Conservation (phyloP, 2,888 invertebrate species). For the Melipona bicolor region DNA sequence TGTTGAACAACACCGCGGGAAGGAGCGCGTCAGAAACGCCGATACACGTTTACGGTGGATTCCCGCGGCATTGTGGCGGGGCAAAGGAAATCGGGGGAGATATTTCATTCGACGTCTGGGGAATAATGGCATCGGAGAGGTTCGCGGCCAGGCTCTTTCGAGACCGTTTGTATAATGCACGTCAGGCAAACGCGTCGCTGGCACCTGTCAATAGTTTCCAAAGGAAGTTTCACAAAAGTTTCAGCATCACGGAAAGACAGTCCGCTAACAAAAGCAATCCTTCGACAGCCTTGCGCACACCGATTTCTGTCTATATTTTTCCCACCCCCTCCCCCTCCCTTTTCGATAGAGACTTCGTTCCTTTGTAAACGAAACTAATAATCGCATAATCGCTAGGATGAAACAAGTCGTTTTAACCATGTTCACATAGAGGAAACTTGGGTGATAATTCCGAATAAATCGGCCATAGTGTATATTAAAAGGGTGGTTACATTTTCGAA, state of each 20-base stretch:
- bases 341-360: not conserved
- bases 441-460: too few species aligned
- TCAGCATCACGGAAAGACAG: conserved; percentile 42
- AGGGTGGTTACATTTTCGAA: too few species aligned
- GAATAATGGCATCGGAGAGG: conserved; percentile 58
- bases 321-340: not conserved
- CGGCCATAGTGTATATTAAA: too few species aligned
- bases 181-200: conserved; percentile 54
- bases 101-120: conserved; percentile 36
- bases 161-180: conserved; percentile 65
- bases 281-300: conserved; percentile 37
- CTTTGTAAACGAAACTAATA: not conserved
- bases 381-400: not conserved
- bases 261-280: conserved; percentile 27
- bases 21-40: not conserved
- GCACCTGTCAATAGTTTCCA: conserved; percentile 69
- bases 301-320: conserved; percentile 10
- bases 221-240: conserved; percentile 64
- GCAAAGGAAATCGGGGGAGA: conserved; percentile 36
- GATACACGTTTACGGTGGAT: not conserved
- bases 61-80: not conserved
- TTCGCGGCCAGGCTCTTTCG: conserved; percentile 31
- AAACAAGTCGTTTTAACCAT: conserved; percentile 1
- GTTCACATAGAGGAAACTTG: too few species aligned
- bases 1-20: not conserved